Conservation (phyloP, 2,888 invertebrate species). For the Drosophila eohydei region DNA sequence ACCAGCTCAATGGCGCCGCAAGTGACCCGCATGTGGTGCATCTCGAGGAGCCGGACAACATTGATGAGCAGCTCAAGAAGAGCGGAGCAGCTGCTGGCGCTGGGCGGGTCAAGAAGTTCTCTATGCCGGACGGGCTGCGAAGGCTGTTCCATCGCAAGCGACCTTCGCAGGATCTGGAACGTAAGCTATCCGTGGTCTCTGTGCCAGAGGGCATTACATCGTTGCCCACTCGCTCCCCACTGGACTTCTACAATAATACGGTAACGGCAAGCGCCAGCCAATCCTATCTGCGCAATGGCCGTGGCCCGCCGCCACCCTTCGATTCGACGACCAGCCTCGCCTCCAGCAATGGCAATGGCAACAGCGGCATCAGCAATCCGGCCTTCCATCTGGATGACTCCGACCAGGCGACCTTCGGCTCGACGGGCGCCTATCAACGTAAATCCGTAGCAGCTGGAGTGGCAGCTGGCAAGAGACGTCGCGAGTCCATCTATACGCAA, state of each 20-base stretch:
- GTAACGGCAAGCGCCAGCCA: conserved; percentile 73
- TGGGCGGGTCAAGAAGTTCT: conserved; percentile 81
- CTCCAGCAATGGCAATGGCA: conserved; percentile 47
- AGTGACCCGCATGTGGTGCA: conserved; percentile 74
- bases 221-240: conserved; percentile 42
- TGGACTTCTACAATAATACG: conserved; percentile 80
- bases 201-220: conserved; percentile 78
- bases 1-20: conserved; percentile 61
- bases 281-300: conserved; percentile 70
- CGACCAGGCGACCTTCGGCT: conserved; percentile 54
- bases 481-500: conserved; percentile 82
- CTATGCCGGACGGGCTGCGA: conserved; percentile 83
- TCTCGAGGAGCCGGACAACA: conserved; percentile 59
- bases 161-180: conserved; percentile 77
- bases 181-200: conserved; percentile 81
- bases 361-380: conserved; percentile 56
- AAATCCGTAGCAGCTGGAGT: conserved; percentile 44
- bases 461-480: conserved; percentile 65
- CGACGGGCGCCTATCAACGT: conserved; percentile 75
- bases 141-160: conserved; percentile 82
- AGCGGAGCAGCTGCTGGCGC: conserved; percentile 9
- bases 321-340: conserved; percentile 56
- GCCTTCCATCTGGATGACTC: conserved; percentile 65
- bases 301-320: conserved; percentile 58
- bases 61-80: conserved; percentile 66